Conservation (phyloP, 2,888 invertebrate species). For the Hypomecis atomaria region DNA sequence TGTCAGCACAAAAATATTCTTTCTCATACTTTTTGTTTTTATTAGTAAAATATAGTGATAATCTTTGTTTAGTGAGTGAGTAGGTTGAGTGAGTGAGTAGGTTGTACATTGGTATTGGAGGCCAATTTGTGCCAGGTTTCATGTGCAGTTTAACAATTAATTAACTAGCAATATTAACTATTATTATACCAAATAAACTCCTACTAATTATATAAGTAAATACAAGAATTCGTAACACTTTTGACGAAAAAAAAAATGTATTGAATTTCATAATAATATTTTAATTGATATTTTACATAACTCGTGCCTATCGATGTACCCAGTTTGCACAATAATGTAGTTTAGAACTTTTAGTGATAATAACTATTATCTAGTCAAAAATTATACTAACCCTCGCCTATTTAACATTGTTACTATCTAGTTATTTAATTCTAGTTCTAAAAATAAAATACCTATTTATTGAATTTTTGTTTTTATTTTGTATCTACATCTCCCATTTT, state of each 20-base stretch:
- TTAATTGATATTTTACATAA: background rate
- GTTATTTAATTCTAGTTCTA: slow-evolving; percentile 3
- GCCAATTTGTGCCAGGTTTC: too few species aligned
- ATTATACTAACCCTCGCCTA: background rate
- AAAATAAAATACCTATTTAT: slow-evolving; percentile 3
- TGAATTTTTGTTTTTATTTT: background rate
- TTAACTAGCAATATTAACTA: background rate
- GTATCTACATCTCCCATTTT: too few species aligned
- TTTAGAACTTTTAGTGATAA: background rate
- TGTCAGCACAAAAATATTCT: too few species aligned
- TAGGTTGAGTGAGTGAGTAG: too few species aligned
- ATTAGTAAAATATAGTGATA: too few species aligned
- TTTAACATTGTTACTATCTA: slow-evolving; percentile 3
- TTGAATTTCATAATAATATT: background rate
- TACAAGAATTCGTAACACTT: background rate
- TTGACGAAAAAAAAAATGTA: background rate
- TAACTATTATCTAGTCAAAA: slow-evolving; percentile 4
- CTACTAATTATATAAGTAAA: too few species aligned
- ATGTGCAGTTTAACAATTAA: too few species aligned
- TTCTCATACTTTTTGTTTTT: too few species aligned
- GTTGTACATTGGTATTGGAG: too few species aligned
- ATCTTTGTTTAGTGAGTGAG: too few species aligned
- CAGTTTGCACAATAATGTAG: slow-evolving; percentile 9
- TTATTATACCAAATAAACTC: background rate
- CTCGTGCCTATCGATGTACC: slow-evolving; percentile 10